Conservation (phyloP, 2,113 vertebrate genomes). For the Solea solea region DNA sequence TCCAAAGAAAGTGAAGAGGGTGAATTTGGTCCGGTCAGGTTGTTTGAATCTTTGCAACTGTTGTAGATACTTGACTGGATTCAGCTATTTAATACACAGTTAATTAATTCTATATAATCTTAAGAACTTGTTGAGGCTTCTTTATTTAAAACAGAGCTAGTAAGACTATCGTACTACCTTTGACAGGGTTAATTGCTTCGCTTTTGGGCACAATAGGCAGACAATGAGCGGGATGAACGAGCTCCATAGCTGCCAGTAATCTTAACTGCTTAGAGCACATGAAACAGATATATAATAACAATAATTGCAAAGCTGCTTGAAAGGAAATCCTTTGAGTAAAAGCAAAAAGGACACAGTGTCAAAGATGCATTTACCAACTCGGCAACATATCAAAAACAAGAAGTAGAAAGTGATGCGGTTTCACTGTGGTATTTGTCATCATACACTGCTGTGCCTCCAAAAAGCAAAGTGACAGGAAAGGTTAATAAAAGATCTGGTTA, state of each 20-base stretch:
- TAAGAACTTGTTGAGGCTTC: conserved; percentile 27
- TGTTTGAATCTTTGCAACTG: conserved; percentile 30
- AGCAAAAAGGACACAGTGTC: conserved; percentile 34
- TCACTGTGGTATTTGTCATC: conserved; percentile 30
- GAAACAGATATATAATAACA: conserved; percentile 67
- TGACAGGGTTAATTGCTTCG: conserved; percentile 63
- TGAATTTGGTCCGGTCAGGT: not conserved
- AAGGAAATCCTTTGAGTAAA: conserved; percentile 29
- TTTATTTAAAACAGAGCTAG: conserved; percentile 20
- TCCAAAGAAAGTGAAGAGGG: conserved; percentile 3
- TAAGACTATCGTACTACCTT: conserved; percentile 43
- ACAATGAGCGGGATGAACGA: conserved; percentile 44
- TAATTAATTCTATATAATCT: conserved; percentile 50
- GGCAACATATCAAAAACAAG: not conserved
- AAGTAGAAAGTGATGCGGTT: not conserved
- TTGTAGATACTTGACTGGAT: conserved; percentile 59
- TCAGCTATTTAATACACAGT: conserved; percentile 58
- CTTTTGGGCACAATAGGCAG: conserved; percentile 44
- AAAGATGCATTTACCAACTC: not conserved
- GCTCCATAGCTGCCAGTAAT: conserved; percentile 51
- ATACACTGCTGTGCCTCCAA: not conserved
- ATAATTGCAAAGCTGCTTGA: conserved; percentile 8
- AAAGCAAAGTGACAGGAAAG: not conserved
- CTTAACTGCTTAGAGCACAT: conserved; percentile 52
- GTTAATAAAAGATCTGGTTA: conserved; percentile 23